Percentiles rank a stretch among this genome's conserved stretches.
These are phyloP conservation scores for Myocastor coypus DNA, from an alignment of 2,113 vertebrate species.

Conservation along the genomic window DNA sequence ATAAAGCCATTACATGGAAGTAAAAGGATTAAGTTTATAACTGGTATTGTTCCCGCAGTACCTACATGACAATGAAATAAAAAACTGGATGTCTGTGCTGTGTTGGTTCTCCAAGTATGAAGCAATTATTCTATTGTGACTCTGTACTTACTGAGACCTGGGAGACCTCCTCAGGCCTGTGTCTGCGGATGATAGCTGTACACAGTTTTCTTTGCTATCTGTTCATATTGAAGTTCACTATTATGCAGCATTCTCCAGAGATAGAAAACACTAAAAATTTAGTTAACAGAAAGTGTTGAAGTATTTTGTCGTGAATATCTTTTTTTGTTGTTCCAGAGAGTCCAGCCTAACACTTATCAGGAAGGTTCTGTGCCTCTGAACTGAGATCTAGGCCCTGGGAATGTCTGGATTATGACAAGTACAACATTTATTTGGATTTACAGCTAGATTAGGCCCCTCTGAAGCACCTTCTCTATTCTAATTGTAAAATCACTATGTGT, in stretches of 20 bases:
- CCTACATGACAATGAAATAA: not conserved
- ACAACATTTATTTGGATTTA: not conserved
- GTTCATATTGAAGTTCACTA: not conserved
- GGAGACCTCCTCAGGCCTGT: not conserved
- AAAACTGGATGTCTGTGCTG: not conserved
- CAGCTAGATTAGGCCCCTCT: not conserved
- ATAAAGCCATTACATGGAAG: not conserved
- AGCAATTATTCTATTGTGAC: not conserved
- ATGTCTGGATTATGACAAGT: not conserved
- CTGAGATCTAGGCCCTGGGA: not conserved
- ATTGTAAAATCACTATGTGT: slow-evolving; percentile 8
- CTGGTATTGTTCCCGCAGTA: not conserved
- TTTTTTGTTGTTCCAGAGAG: no score
- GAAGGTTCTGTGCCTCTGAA: no score
- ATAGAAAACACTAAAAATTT: not conserved
- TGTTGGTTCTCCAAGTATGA: not conserved
- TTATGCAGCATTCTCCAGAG: not conserved
- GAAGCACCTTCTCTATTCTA: not conserved
- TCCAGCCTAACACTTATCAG: no score
- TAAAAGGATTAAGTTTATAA: not conserved
- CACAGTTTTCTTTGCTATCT: not conserved
- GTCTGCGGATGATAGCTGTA: not conserved
- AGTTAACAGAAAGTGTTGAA: not conserved
- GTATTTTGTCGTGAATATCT: not conserved
- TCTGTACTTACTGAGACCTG: not conserved